These are phyloP conservation scores for Cassiopea xamachana DNA, from an alignment of 30 jellyfish, hydroid and myxozoan species.

Conservation along the genomic window DNA sequence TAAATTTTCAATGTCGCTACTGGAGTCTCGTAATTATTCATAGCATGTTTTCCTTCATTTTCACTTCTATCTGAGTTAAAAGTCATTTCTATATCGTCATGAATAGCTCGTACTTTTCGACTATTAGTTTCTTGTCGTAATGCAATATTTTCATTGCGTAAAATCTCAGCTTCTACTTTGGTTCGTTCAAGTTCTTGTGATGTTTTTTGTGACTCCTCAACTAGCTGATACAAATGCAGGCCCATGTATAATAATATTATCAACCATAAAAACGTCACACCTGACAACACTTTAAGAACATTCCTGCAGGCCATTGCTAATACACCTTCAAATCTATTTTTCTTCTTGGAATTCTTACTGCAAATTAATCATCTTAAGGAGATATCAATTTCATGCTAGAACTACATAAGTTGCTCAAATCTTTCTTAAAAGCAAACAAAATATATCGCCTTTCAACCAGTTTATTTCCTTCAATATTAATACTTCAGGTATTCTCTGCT, in stretches of 20 bases:
- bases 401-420: not conserved
- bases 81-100: conserved; percentile 53
- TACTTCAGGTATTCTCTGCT: not conserved
- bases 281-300: conserved; percentile 66
- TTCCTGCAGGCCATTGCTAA: conserved; percentile 58
- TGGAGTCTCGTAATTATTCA: not conserved
- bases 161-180: conserved; percentile 46
- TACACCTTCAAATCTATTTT: not conserved
- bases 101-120: conserved; percentile 66
- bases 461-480: not conserved
- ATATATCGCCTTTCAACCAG: not conserved
- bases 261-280: conserved; percentile 78
- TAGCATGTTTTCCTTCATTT: not conserved
- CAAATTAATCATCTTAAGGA: not conserved
- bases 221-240: conserved; percentile 77
- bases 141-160: conserved; percentile 75
- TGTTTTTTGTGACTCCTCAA: conserved; percentile 90
- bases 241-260: conserved; percentile 89
- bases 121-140: conserved; percentile 58
- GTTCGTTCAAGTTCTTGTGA: conserved; percentile 52
- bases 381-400: too few relatives aligned
- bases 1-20: not conserved
- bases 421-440: not conserved
- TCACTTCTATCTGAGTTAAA: not conserved
- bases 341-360: not conserved